Conservation (phyloP, 2,888 invertebrate species). For the Acleris literana region DNA sequence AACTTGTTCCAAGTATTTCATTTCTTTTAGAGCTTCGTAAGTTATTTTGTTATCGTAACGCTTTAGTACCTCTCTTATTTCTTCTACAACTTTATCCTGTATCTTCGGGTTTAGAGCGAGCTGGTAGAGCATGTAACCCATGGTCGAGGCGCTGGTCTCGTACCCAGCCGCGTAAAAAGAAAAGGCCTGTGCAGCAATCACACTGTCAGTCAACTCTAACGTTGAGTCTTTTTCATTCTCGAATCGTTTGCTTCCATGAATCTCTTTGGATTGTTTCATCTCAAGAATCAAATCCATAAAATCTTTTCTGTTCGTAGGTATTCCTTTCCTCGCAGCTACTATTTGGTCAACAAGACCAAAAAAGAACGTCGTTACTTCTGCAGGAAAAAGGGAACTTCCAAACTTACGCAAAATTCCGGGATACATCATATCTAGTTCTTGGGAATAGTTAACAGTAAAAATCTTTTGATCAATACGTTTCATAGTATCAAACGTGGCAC, state of each 20-base stretch:
- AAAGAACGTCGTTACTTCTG: constrained; percentile 47
- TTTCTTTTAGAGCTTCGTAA: constrained; percentile 62
- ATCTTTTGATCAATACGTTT: constrained; percentile 46
- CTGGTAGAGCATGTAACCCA: constrained; percentile 58
- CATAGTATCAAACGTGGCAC: constrained; percentile 37
- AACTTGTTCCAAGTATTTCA: constrained; percentile 65
- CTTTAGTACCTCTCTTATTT: constrained; percentile 54
- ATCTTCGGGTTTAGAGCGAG: constrained; percentile 59
- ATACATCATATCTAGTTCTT: constrained; percentile 54
- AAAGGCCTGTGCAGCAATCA: constrained; percentile 55
- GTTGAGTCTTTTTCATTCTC: constrained; percentile 35
- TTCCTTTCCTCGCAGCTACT: constrained; percentile 50
- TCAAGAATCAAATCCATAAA: constrained; percentile 61
- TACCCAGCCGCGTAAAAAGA: constrained; percentile 65
- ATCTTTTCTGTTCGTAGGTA: constrained; percentile 52
- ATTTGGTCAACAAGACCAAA: constrained; percentile 46
- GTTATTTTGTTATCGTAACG: constrained; percentile 55
- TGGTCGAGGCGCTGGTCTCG: constrained; percentile 63
- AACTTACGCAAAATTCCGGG: constrained; percentile 55
- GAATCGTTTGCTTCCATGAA: constrained; percentile 42
- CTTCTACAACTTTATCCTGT: constrained; percentile 55
- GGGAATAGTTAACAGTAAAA: constrained; percentile 40
- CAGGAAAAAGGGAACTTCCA: constrained; percentile 51
- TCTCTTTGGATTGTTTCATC: constrained; percentile 47
- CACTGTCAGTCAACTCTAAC: constrained; percentile 47